Evolutionary conservation across 1,140 invertebrate genomes (phyloP), one percentile per base, ranked within the genome.

Genomic region (Drosophila sturtevanti): DNA sequence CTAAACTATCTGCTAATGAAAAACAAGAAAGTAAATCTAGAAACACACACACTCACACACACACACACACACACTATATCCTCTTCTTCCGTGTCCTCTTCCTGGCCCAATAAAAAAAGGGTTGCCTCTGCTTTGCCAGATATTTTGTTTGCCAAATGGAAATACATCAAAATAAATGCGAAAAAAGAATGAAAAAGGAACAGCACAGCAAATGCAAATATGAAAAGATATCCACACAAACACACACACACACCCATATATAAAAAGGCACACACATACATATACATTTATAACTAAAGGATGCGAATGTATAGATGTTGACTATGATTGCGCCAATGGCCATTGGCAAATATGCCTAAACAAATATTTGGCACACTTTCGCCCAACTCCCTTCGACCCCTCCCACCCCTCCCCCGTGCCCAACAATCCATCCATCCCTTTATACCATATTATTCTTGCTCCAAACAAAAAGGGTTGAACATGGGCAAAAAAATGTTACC

Each of bases 141-240:
- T 78, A 77, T 48, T 81, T 81, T 86, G 81, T 77, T 75, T 63
- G 55, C 54, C 72, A 79, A 85, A 80, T 70, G 81, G 70, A 86
- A 85, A 85, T 85, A 85, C 81, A 85, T 85, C 81, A 81, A 86
- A 85, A 85, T 85, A 87, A 80, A 84, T 85, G 77, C 72, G 67
- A 85, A 69, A 68, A 44, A 37, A 24, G 37, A 48, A 10, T 48
- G 16, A 48, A 21, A 48, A 48, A 48, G 41, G 41, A 48, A 21
- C 7, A 48, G 41, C 16, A 48, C 38, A 62, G 48, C n/a, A 27
- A n/a, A 59, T 54, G 59, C 16, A 51, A 56, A 68, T 67, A 67
- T 63, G 27, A 24, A 61, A 61, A 27, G 59, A n/a, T 38, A 61
- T 22, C 9, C 6, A 10, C n/a, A 44, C 21, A 27, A 11, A 21